A percentile compares a stretch with the other conserved stretches of the same genome.
phyloP scores from a whole-genome alignment of 2,113 vertebrate genomes.

The Lanius ludovicianus region DNA sequence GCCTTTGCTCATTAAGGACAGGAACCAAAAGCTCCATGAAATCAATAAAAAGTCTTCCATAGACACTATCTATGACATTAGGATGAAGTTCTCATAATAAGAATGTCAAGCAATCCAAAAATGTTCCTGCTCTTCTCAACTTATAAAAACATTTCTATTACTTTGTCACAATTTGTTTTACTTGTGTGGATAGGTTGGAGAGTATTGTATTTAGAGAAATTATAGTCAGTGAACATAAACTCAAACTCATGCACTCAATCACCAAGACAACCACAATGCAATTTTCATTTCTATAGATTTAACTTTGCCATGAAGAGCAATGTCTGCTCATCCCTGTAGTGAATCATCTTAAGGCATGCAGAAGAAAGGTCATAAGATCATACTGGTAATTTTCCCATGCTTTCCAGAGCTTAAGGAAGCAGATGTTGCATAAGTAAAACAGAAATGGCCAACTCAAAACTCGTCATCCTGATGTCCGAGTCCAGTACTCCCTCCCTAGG shows the following conservation, averaged over 20 bases:
- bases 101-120: background rate
- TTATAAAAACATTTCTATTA: background rate
- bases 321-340: background rate
- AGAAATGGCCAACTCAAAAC: background rate
- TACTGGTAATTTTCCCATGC: background rate
- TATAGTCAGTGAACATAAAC: background rate
- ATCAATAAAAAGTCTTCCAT: background rate
- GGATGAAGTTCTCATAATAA: background rate
- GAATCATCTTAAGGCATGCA: background rate
- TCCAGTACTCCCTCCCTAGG: background rate
- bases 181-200: background rate
- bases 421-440: background rate
- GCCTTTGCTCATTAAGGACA: background rate
- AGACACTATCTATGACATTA: background rate
- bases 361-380: background rate
- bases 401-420: background rate
- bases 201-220: background rate
- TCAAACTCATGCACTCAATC: background rate
- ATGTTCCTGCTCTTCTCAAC: background rate
- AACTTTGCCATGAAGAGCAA: background rate
- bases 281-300: background rate
- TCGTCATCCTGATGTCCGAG: background rate
- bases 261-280: background rate
- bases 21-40: background rate
- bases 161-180: background rate